These are phyloP conservation scores for Carettochelys insculpta DNA, from an alignment of 2,113 vertebrate species.

Conservation along the genomic window DNA sequence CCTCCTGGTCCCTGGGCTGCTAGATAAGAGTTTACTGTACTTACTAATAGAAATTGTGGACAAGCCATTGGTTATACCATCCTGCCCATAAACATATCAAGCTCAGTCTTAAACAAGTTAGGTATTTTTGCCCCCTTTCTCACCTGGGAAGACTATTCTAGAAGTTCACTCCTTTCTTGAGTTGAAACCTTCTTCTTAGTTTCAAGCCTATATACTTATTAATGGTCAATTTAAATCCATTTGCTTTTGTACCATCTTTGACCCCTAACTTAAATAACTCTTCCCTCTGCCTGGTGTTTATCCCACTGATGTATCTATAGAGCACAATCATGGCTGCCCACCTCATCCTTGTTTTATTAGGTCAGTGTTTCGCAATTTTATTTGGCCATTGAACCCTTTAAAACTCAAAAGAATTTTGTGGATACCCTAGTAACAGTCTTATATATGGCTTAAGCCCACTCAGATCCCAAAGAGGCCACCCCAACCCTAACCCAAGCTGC, in stretches of 20 bases:
- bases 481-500: too few species aligned
- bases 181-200: background rate
- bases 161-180: background rate
- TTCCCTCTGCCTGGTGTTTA: background rate
- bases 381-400: too few species aligned
- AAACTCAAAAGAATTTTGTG: too few species aligned
- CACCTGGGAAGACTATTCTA: background rate
- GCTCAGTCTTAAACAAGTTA: background rate
- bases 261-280: background rate
- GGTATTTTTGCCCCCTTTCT: background rate
- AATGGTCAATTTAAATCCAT: background rate
- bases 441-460: too few species aligned
- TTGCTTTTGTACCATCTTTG: background rate
- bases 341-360: background rate
- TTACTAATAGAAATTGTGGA: background rate
- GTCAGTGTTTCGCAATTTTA: too few species aligned
- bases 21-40: too few species aligned
- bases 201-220: background rate
- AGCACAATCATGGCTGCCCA: background rate
- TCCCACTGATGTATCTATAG: background rate
- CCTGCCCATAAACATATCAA: background rate
- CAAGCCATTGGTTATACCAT: background rate
- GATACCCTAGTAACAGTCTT: too few species aligned
- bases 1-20: too few species aligned
- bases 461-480: too few species aligned